phyloP scores from a whole-genome alignment of 2,888 invertebrate species.

The Habroteleia sp. region DNA sequence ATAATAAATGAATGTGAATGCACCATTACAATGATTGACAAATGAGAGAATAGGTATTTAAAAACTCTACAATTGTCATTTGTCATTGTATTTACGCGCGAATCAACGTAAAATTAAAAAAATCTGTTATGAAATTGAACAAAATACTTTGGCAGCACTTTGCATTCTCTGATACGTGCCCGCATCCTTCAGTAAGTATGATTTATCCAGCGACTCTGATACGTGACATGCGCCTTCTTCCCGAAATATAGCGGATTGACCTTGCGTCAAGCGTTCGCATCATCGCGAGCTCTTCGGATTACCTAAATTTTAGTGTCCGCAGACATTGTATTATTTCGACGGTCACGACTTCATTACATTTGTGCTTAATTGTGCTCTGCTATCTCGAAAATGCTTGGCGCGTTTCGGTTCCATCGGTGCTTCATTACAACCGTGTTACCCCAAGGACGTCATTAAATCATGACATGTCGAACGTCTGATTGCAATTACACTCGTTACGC shows the following conservation, averaged over 20 bases:
- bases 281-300: conserved; percentile 15
- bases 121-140: conserved; percentile 6
- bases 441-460: conserved; percentile 54
- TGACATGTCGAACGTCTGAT: conserved; percentile 56
- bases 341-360: conserved; percentile 33
- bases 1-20: no score
- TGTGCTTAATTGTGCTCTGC: conserved; percentile 35
- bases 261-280: conserved; percentile 18
- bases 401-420: conserved; percentile 12
- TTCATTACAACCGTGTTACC: conserved; percentile 38
- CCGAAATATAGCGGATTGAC: conserved; percentile 31
- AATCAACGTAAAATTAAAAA: no score
- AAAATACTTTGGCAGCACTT: conserved; percentile 6
- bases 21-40: no score
- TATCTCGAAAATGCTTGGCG: conserved; percentile 20
- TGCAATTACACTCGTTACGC: conserved; percentile 47
- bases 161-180: conserved; percentile 4
- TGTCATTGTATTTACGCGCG: no score
- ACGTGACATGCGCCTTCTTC: conserved; percentile 26
- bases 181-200: conserved; percentile 13
- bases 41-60: no score
- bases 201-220: conserved; percentile 27
- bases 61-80: no score
- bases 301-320: conserved; percentile 10
- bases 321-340: conserved; percentile 14